Evolutionary conservation across 2,888 invertebrate genomes (phyloP).

Genomic region (Mimumesa dahlbomi): DNA sequence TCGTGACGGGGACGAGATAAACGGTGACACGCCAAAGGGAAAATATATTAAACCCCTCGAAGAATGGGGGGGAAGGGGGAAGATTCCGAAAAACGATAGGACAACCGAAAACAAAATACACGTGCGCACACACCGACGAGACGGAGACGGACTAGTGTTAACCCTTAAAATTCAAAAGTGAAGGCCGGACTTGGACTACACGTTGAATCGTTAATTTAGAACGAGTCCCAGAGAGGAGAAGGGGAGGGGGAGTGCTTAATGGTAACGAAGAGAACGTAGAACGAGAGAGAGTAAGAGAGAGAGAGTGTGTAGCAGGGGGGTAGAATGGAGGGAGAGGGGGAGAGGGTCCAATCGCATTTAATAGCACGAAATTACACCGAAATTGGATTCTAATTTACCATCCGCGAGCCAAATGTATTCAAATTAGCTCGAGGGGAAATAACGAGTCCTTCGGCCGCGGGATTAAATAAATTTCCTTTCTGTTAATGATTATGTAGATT

Average conservation of each 20-base stretch:
- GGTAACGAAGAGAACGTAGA: no score
- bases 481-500: conserved; percentile 80
- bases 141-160: no score
- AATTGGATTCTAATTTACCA: conserved; percentile 80
- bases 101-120: no score
- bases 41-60: not conserved
- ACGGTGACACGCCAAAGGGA: not conserved
- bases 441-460: conserved; percentile 71
- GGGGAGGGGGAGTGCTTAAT: no score
- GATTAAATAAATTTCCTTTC: conserved; percentile 79
- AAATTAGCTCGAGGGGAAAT: conserved; percentile 76
- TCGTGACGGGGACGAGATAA: not conserved
- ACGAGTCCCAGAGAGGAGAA: not conserved
- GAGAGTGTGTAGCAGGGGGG: no score
- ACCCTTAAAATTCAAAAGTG: not conserved
- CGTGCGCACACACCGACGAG: not conserved
- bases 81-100: not conserved
- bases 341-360: conserved; percentile 74
- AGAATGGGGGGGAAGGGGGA: not conserved
- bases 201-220: not conserved
- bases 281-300: no score
- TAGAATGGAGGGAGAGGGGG: conserved; percentile 19
- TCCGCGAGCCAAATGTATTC: conserved; percentile 76
- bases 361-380: conserved; percentile 78
- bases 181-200: not conserved